Evolutionary conservation across 1,140 invertebrate species (phyloP).

Genomic region (Diorhabda elongata): DNA sequence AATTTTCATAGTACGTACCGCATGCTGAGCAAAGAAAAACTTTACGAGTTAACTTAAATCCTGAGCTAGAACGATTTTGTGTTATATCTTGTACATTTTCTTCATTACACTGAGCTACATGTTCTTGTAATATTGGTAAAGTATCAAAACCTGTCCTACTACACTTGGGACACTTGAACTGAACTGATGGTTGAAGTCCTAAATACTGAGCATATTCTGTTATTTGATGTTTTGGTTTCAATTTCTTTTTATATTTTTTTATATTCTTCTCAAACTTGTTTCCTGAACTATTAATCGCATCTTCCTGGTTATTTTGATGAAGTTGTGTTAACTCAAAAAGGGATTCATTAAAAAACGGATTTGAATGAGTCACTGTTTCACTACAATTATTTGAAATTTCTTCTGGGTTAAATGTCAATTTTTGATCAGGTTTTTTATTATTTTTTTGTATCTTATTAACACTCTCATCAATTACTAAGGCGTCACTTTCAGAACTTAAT

Average conservation of each 20-base stretch:
- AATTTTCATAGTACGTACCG: conserved; percentile 75
- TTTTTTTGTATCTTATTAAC: conserved; percentile 29
- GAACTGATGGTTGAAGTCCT: conserved; percentile 63
- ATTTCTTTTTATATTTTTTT: conserved; percentile 21
- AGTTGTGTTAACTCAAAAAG: conserved; percentile 43
- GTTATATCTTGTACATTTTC: conserved; percentile 42
- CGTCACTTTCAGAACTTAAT: conserved; percentile 44
- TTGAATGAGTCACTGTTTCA: conserved; percentile 35
- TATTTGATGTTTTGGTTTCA: conserved; percentile 46
- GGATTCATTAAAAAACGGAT: conserved; percentile 45
- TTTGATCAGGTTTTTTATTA: conserved; percentile 29
- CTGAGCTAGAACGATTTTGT: conserved; percentile 39
- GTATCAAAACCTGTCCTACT: conserved; percentile 57
- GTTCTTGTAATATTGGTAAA: conserved; percentile 57
- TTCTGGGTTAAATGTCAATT: conserved; percentile 7
- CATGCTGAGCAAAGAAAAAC: conserved; percentile 74
- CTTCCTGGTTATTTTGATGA: conserved; percentile 26
- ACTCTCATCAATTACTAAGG: conserved; percentile 44
- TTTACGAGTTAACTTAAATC: conserved; percentile 64
- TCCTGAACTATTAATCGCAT: conserved; percentile 10
- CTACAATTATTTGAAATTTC: conserved; percentile 8
- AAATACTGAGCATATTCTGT: conserved; percentile 67
- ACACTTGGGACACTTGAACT: conserved; percentile 65
- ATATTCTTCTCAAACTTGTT: conserved; percentile 14
- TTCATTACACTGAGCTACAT: conserved; percentile 56